These are phyloP conservation scores for Elachura formosa DNA, from an alignment of 2,113 vertebrate species.

Conservation along the genomic window DNA sequence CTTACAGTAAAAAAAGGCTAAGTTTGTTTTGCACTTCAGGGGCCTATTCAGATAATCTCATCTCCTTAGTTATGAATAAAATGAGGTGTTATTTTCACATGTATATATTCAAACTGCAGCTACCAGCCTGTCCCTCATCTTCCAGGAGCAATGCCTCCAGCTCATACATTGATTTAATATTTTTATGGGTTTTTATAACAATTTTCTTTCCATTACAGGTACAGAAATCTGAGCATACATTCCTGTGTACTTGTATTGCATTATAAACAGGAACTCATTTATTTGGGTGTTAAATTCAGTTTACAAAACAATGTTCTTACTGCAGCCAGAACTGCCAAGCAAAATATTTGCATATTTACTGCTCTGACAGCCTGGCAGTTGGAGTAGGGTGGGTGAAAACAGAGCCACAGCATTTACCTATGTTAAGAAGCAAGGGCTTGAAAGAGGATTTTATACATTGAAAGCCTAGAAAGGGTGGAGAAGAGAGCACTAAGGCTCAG, in stretches of 20 bases:
- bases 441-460: background rate
- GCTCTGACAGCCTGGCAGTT: background rate
- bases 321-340: background rate
- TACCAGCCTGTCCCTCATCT: background rate
- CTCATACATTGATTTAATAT: background rate
- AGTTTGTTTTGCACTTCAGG: background rate
- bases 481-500: background rate
- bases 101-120: background rate
- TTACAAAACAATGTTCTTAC: background rate
- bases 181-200: background rate
- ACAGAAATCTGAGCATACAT: background rate
- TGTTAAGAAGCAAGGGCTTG: background rate
- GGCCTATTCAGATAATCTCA: background rate
- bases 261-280: background rate
- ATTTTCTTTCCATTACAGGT: background rate
- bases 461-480: background rate
- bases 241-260: background rate
- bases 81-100: background rate
- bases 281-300: background rate
- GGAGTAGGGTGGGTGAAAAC: background rate
- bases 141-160: background rate
- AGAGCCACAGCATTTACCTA: background rate
- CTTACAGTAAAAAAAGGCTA: background rate
- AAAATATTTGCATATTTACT: conserved; percentile 10
- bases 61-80: background rate